Evolutionary conservation across 2,113 vertebrate species (phyloP).

Genomic region (Lanius collurio): DNA sequence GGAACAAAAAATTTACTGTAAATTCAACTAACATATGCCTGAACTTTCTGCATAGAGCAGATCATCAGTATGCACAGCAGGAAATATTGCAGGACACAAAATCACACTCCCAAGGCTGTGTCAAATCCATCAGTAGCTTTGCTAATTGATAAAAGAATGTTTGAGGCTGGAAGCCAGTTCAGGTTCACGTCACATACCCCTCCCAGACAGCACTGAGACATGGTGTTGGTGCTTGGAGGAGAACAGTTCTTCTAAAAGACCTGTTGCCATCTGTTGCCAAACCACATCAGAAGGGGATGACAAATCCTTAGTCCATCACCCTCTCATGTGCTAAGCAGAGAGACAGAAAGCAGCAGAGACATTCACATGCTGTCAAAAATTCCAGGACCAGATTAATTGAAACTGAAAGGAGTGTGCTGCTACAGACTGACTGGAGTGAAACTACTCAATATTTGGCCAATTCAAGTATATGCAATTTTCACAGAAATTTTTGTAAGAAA

Average conservation of each 20-base stretch:
- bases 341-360: slow-evolving; percentile 21
- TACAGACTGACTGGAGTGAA: background rate
- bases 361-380: slow-evolving; percentile 1
- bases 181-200: background rate
- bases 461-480: background rate
- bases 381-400: slow-evolving; percentile 40
- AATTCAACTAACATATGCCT: background rate
- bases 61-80: background rate
- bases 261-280: slow-evolving; percentile 48
- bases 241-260: slow-evolving; percentile 30
- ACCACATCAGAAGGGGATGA: slow-evolving; percentile 32
- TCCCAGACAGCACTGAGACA: background rate
- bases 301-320: slow-evolving; percentile 44
- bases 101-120: background rate
- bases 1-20: background rate
- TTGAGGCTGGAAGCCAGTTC: background rate
- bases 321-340: background rate
- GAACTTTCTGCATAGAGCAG: background rate
- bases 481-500: background rate
- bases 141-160: slow-evolving; percentile 12
- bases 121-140: background rate
- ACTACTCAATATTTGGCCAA: background rate
- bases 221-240: background rate
- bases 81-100: background rate
- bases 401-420: background rate